Evolutionary conservation across 2,113 vertebrate species (phyloP).

Genomic region (Ochotona princeps): DNA sequence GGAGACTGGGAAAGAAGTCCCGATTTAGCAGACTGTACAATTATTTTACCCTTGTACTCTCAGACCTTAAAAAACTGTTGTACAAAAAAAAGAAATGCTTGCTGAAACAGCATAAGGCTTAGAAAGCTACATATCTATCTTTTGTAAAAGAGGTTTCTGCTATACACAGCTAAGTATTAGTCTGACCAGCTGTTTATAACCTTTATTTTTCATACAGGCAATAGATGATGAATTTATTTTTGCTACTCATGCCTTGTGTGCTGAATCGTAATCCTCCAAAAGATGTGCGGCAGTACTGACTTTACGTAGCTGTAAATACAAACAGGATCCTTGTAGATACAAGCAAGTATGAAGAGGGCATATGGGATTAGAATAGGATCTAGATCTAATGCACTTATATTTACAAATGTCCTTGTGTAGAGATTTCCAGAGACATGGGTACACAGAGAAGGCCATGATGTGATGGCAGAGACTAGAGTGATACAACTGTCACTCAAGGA

Average conservation of each 20-base stretch:
- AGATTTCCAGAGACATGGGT: not conserved
- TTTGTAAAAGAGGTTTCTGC: not conserved
- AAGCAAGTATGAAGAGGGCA: not conserved
- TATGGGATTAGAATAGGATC: not conserved
- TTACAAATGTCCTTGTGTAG: not conserved
- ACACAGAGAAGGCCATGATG: not conserved
- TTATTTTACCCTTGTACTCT: not conserved
- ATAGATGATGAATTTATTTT: not conserved
- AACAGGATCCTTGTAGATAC: not conserved
- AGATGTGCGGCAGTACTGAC: not conserved
- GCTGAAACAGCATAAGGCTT: not conserved
- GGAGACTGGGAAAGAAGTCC: not conserved
- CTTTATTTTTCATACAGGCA: not conserved
- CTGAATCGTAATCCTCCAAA: not conserved
- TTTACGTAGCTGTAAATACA: not conserved
- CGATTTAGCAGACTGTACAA: not conserved
- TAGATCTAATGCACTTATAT: not conserved
- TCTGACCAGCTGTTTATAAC: not conserved
- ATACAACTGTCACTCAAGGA: not conserved
- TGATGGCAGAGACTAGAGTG: not conserved
- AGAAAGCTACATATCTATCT: not conserved
- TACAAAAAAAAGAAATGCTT: conserved; percentile 17
- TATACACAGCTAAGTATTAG: not conserved
- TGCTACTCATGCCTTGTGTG: not conserved
- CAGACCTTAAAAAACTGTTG: not conserved